phyloP scores from a whole-genome alignment of 2,888 invertebrate species.

The Dryadula phaetusa region DNA sequence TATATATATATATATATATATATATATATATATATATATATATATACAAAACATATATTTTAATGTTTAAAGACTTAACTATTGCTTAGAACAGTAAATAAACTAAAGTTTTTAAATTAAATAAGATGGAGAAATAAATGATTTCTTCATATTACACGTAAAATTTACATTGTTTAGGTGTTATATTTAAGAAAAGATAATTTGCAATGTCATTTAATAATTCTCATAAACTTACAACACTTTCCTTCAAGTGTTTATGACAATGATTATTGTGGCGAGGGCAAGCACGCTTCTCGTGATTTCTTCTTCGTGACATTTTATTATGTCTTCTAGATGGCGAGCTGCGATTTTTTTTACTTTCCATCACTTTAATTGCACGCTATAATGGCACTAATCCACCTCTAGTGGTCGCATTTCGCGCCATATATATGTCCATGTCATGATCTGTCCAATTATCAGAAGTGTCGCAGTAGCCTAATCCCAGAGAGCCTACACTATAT shows the following conservation, averaged over 20 bases:
- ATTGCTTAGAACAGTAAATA: neutral
- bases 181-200: neutral
- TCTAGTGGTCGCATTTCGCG: slow-evolving; percentile 94
- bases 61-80: slow-evolving; percentile 3
- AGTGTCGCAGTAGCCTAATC: slow-evolving; percentile 94
- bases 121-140: neutral
- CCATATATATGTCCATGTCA: slow-evolving; percentile 98
- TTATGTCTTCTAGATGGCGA: slow-evolving; percentile 55
- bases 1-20: too few species aligned
- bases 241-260: slow-evolving; percentile 14
- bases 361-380: slow-evolving; percentile 65
- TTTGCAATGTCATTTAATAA: slow-evolving; percentile 8
- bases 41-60: slow-evolving; percentile 20
- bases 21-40: too few species aligned
- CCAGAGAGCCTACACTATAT: slow-evolving; percentile 91
- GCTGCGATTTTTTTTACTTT: slow-evolving; percentile 56
- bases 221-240: neutral
- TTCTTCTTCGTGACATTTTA: slow-evolving; percentile 59
- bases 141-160: neutral
- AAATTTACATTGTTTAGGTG: neutral
- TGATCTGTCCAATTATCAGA: slow-evolving; percentile 97
- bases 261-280: slow-evolving; percentile 46
- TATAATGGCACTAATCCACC: slow-evolving; percentile 93
- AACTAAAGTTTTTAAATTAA: neutral
- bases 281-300: slow-evolving; percentile 54